A percentile compares a stretch with the other conserved stretches of the same genome.
These are phyloP conservation scores for Lepidocyrtoides sp. DNA, from an alignment of 2,888 invertebrate species.

Conservation along the genomic window DNA sequence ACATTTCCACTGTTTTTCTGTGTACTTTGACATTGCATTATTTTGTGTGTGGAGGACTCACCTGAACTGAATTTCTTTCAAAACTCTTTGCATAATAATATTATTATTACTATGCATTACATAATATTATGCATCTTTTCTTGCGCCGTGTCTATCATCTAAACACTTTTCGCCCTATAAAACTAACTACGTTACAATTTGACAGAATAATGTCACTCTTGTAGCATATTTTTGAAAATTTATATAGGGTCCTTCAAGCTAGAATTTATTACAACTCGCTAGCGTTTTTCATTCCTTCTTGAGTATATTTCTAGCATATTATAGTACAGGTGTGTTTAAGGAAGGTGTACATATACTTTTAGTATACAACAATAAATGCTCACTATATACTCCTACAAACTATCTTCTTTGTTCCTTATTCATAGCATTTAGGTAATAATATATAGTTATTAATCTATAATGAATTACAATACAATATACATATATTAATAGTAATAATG, in stretches of 20 bases:
- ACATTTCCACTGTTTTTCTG: conserved; percentile 17
- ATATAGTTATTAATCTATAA: not conserved
- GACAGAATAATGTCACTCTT: not conserved
- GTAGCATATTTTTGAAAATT: not conserved
- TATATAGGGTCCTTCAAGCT: not conserved
- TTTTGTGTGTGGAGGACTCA: conserved; percentile 25
- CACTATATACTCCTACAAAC: conserved; percentile 15
- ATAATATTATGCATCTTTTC: conserved; percentile 26
- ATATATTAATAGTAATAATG: not conserved
- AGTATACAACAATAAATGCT: conserved; percentile 57
- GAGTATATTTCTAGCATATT: not conserved
- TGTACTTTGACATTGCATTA: conserved; percentile 77
- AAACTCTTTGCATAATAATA: too few species aligned
- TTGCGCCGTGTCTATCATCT: conserved; percentile 8
- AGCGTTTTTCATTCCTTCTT: conserved; percentile 1
- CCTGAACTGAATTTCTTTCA: conserved; percentile 12
- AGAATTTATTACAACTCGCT: conserved; percentile 2
- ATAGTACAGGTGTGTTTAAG: not conserved
- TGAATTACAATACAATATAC: too few species aligned
- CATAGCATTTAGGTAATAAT: conserved; percentile 4
- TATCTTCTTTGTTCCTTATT: not conserved
- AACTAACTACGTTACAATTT: conserved; percentile 17
- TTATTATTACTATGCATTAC: conserved; percentile 9
- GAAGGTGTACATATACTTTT: not conserved
- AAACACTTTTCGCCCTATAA: not conserved